A percentile compares a stretch with the other conserved stretches of the same genome.
Conservation (phyloP, 92 coral and sea anemone genomes). For the Siderastrea siderea region DNA sequence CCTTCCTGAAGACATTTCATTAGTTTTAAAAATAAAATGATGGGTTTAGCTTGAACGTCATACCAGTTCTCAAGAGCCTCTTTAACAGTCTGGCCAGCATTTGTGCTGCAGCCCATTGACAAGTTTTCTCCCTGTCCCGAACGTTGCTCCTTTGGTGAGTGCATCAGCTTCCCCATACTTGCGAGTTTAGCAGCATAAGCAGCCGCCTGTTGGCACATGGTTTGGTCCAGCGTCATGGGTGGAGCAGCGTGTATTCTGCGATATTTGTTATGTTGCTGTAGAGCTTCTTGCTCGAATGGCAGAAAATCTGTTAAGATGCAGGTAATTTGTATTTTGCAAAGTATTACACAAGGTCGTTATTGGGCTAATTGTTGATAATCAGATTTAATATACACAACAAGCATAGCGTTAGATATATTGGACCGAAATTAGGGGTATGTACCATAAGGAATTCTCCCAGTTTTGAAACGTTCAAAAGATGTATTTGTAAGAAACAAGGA, state of each 20-base stretch:
- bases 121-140: constrained; percentile 80
- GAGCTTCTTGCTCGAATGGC: constrained; percentile 20
- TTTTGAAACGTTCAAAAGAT: too few relatives aligned
- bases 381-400: too few relatives aligned
- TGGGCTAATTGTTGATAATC: too few relatives aligned
- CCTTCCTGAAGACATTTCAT: too few relatives aligned
- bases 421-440: too few relatives aligned
- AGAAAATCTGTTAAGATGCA: not conserved
- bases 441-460: too few relatives aligned
- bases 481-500: too few relatives aligned
- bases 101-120: constrained; percentile 53
- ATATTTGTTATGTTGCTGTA: constrained; percentile 72
- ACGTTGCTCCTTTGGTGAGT: constrained; percentile 43
- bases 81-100: constrained; percentile 25
- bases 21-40: not conserved
- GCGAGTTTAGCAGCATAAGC: constrained; percentile 78
- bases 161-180: constrained; percentile 40
- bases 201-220: constrained; percentile 73
- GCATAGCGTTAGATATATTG: too few relatives aligned
- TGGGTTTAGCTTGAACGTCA: not conserved
- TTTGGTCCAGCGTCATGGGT: constrained; percentile 65
- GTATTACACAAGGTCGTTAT: not conserved
- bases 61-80: constrained; percentile 59
- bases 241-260: constrained; percentile 77
- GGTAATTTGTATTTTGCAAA: not conserved